phyloP scores from a whole-genome alignment of 2,113 vertebrate genomes.

The Chionomys nivalis region DNA sequence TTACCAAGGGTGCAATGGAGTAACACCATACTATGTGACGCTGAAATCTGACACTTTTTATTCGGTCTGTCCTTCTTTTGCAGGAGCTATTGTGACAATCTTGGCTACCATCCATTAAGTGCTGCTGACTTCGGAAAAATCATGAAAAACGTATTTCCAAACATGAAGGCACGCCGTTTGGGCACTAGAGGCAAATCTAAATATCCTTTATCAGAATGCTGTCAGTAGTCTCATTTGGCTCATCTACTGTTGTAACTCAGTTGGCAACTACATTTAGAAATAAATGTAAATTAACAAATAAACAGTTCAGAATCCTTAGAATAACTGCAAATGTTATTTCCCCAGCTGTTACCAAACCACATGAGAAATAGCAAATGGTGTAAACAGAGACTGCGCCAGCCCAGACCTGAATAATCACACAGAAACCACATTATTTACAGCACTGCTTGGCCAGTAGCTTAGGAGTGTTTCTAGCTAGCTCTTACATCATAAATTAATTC shows the following conservation, averaged over 20 bases:
- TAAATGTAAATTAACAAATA: constrained; percentile 85
- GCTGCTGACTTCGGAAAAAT: constrained; percentile 99
- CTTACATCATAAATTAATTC: too few species aligned
- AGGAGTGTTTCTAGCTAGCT: too few species aligned
- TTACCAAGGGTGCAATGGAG: constrained; percentile 7
- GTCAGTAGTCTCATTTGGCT: constrained; percentile 79
- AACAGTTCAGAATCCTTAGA: constrained; percentile 74
- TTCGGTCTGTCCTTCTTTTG: constrained; percentile 81
- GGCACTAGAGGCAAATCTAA: constrained; percentile 99
- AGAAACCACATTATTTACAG: too few species aligned
- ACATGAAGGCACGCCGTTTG: constrained; percentile 99
- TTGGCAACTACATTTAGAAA: constrained; percentile 88
- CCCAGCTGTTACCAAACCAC: constrained; percentile 49
- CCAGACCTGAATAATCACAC: too few species aligned
- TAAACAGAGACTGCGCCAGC: too few species aligned
- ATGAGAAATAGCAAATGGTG: constrained; percentile 75
- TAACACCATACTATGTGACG: not conserved
- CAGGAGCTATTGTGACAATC: constrained; percentile 99
- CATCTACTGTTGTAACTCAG: constrained; percentile 88
- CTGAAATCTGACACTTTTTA: constrained; percentile 53
- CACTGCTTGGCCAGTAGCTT: too few species aligned
- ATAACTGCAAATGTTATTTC: constrained; percentile 76
- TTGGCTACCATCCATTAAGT: constrained; percentile 97
- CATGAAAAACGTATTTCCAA: constrained; percentile 99
- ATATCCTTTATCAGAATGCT: constrained; percentile 95